Percentiles rank a stretch among this genome's conserved stretches.
These are phyloP conservation scores for Hemistola chrysoprasaria DNA, from an alignment of 2,888 invertebrate species.

Conservation along the genomic window DNA sequence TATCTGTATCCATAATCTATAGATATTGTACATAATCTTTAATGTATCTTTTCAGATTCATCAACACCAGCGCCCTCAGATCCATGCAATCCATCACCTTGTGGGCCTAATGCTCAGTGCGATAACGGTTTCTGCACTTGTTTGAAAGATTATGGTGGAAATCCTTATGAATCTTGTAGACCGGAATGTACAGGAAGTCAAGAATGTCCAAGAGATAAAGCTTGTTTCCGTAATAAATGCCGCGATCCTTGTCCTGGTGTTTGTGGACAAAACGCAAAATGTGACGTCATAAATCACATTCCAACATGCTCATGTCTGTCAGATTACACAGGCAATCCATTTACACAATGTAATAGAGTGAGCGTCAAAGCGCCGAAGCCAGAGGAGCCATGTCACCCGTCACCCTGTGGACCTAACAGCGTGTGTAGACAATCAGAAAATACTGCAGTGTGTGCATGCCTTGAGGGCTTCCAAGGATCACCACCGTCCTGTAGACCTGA, in stretches of 20 bases:
- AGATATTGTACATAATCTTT: too few relatives aligned
- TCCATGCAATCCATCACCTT: conserved; percentile 87
- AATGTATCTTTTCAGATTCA: conserved; percentile 52
- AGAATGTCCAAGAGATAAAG: conserved; percentile 86
- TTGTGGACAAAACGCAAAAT: conserved; percentile 88
- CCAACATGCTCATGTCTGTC: conserved; percentile 86
- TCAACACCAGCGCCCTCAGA: conserved; percentile 67
- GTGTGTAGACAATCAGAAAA: conserved; percentile 89
- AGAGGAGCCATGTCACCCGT: conserved; percentile 88
- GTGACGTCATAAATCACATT: conserved; percentile 88
- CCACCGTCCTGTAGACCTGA: conserved; percentile 92
- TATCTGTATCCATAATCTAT: too few relatives aligned
- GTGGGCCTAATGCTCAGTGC: conserved; percentile 88
- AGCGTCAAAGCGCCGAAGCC: conserved; percentile 45
- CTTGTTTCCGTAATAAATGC: conserved; percentile 88
- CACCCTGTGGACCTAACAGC: conserved; percentile 90
- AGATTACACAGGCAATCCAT: conserved; percentile 89
- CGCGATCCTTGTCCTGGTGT: conserved; percentile 88
- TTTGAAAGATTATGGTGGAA: conserved; percentile 85
- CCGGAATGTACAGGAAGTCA: conserved; percentile 88
- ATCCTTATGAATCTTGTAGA: conserved; percentile 86
- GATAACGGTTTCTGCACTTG: conserved; percentile 86
- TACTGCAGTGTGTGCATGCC: conserved; percentile 91
- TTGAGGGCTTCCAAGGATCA: conserved; percentile 88
- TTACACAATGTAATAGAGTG: conserved; percentile 74